Percentiles rank a stretch among this genome's conserved stretches.
phyloP scores from a whole-genome alignment of 2,888 invertebrate genomes.

The Zaprionus obscuricornis region DNA sequence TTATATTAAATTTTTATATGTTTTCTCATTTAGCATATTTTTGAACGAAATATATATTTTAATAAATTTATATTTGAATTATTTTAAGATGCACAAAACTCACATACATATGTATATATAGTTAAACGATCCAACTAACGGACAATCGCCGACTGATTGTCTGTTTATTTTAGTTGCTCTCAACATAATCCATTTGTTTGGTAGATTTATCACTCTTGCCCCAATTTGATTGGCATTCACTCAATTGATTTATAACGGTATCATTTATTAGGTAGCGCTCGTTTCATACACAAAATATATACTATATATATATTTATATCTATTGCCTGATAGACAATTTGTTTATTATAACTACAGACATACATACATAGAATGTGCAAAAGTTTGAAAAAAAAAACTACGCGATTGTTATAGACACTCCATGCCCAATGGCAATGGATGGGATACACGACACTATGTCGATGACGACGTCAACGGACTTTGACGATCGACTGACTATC shows the following conservation, averaged over 20 bases:
- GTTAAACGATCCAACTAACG: conserved; percentile 27
- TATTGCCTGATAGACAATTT: conserved; percentile 65
- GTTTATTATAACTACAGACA: too few relatives aligned
- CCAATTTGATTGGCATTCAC: conserved; percentile 73
- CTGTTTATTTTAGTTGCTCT: conserved; percentile 27
- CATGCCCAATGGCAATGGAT: conserved; percentile 8
- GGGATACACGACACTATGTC: background rate
- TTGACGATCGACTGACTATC: conserved; percentile 37
- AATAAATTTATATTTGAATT: background rate
- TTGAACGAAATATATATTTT: too few relatives aligned
- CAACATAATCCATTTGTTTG: conserved; percentile 49
- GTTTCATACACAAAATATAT: conserved; percentile 22
- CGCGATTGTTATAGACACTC: conserved; percentile 11
- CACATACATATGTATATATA: conserved; percentile 32
- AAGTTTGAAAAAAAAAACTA: conserved; percentile 19
- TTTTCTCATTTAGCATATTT: too few relatives aligned
- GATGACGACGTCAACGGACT: conserved; percentile 20
- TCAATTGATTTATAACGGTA: conserved; percentile 74
- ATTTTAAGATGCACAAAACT: conserved; percentile 16
- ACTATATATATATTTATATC: conserved; percentile 26
- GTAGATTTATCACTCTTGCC: conserved; percentile 65
- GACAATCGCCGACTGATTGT: conserved; percentile 20
- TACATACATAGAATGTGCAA: too few relatives aligned
- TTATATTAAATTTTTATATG: too few relatives aligned
- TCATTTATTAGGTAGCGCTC: conserved; percentile 70